phyloP scores from a whole-genome alignment of 2,797 vertebrate species.

The Sciurus carolinensis region DNA sequence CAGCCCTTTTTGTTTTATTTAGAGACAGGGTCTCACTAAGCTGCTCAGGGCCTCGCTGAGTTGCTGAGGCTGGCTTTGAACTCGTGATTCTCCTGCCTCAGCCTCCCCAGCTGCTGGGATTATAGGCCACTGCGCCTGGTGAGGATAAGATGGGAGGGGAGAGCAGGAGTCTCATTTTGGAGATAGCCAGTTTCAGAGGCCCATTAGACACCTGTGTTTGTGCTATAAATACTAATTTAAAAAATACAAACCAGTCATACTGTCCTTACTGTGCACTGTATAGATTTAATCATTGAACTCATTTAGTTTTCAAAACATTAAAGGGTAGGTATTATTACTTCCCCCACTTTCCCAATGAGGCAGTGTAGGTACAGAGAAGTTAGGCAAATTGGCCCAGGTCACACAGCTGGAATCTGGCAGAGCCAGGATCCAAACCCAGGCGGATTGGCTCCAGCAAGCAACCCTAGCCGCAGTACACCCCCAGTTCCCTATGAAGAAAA shows the following conservation, averaged over 20 bases:
- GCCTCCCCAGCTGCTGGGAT: too few relatives aligned
- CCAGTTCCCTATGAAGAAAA: neutral
- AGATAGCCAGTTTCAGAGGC: constrained; percentile 1
- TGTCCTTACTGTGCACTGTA: neutral
- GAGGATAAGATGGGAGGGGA: neutral
- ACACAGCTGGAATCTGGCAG: neutral
- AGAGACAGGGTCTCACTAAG: too few relatives aligned
- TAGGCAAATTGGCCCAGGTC: constrained; percentile 4
- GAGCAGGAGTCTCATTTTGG: neutral
- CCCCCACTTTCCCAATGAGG: constrained; percentile 20
- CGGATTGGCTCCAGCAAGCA: neutral
- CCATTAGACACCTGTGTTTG: neutral
- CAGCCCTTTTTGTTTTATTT: too few relatives aligned
- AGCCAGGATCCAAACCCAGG: constrained; percentile 26
- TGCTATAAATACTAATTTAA: neutral
- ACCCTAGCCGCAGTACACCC: neutral
- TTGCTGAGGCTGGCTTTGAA: too few relatives aligned
- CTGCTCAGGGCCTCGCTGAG: too few relatives aligned
- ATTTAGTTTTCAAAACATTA: neutral
- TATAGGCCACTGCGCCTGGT: too few relatives aligned
- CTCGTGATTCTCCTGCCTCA: too few relatives aligned
- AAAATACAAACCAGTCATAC: constrained; percentile 5
- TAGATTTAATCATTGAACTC: constrained; percentile 23
- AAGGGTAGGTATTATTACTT: neutral
- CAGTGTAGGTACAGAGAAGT: constrained; percentile 21